Evolutionary conservation across 2,888 invertebrate species (phyloP).

Genomic region (Nymphalis c-album): DNA sequence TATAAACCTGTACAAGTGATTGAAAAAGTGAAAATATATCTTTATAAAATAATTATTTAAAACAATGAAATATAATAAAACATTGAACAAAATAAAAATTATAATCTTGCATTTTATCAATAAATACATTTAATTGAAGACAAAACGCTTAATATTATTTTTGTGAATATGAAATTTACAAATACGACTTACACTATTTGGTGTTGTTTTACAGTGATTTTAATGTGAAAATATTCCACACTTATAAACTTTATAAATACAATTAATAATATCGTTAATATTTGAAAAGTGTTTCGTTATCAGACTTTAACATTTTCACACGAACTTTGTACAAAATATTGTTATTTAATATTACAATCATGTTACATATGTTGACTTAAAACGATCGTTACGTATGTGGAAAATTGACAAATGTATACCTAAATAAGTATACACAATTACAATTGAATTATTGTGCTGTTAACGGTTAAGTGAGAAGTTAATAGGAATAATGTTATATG

Average conservation of each 20-base stretch:
- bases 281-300: conserved; percentile 64
- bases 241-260: conserved; percentile 55
- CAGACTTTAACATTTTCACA: conserved; percentile 72
- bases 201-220: conserved; percentile 76
- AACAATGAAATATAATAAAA: background rate
- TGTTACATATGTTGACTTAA: conserved; percentile 33
- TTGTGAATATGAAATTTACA: conserved; percentile 47
- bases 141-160: background rate
- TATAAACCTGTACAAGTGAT: background rate
- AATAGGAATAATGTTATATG: conserved; percentile 36
- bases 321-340: conserved; percentile 72
- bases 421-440: conserved; percentile 31
- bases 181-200: conserved; percentile 67
- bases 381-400: conserved; percentile 62
- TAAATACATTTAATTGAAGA: conserved; percentile 10
- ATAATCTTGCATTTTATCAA: conserved; percentile 1
- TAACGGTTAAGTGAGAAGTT: conserved; percentile 33
- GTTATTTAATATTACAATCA: conserved; percentile 49
- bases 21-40: background rate
- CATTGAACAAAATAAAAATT: background rate
- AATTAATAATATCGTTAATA: conserved; percentile 49
- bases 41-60: background rate
- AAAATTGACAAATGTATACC: conserved; percentile 67
- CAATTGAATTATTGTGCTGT: conserved; percentile 37
- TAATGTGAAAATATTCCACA: conserved; percentile 56